Conservation (phyloP, 2,888 invertebrate species). For the Cheilosia grossa region DNA sequence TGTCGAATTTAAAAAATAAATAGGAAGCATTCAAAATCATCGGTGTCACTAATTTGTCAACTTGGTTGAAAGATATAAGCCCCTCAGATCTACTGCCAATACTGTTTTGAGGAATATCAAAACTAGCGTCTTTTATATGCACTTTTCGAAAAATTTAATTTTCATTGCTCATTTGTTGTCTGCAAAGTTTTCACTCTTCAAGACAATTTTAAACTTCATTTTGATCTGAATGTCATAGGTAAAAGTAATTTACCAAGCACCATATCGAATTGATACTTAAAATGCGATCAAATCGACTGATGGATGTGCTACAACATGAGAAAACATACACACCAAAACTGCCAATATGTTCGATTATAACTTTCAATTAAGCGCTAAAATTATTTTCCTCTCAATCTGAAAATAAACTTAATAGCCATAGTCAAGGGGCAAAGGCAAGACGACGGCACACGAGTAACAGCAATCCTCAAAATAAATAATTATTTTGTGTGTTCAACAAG, state of each 20-base stretch:
- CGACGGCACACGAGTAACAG: conserved; percentile 1
- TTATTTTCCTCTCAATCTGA: conserved; percentile 35
- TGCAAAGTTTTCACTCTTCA: background rate
- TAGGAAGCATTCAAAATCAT: too few relatives aligned
- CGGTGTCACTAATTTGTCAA: too few relatives aligned
- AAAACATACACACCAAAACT: conserved; percentile 22
- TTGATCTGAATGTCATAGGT: background rate
- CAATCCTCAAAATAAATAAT: conserved; percentile 55
- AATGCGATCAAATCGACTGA: background rate
- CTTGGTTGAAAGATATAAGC: too few relatives aligned
- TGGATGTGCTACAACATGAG: conserved; percentile 17
- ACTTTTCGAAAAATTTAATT: background rate
- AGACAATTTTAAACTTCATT: background rate
- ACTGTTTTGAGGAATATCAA: too few relatives aligned
- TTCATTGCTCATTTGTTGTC: background rate
- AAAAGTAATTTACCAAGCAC: background rate
- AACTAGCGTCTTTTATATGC: too few relatives aligned
- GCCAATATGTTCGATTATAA: conserved; percentile 52
- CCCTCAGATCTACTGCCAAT: too few relatives aligned
- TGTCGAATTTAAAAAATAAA: too few relatives aligned
- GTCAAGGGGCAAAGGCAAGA: conserved; percentile 9
- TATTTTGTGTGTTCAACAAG: conserved; percentile 62
- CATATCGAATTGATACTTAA: conserved; percentile 12
- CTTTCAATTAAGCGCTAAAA: conserved; percentile 60
- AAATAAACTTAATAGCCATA: conserved; percentile 51